These are phyloP conservation scores for Spongilla lacustris DNA, from an alignment of 37 sponge, comb jelly and placozoan species.

Conservation along the genomic window DNA sequence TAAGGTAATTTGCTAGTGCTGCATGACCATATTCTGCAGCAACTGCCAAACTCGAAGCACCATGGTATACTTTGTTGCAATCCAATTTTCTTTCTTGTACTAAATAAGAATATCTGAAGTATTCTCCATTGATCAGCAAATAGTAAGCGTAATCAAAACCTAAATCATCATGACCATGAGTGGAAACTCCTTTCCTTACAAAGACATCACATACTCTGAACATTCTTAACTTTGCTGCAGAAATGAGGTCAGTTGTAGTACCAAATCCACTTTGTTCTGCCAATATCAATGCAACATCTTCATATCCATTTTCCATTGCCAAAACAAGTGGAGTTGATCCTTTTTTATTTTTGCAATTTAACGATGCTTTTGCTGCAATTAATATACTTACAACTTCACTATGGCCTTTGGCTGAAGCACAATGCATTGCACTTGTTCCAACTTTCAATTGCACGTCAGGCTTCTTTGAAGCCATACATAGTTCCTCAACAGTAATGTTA, in stretches of 20 bases:
- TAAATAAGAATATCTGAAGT: not conserved
- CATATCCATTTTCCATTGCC: not conserved
- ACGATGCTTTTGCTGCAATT: not conserved
- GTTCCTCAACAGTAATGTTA: not conserved
- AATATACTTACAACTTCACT: not conserved
- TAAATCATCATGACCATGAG: not conserved
- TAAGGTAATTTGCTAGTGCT: not conserved
- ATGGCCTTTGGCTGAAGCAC: not conserved
- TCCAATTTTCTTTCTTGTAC: not conserved
- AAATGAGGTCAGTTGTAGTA: not conserved
- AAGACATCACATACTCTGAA: not conserved
- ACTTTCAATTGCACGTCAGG: not conserved
- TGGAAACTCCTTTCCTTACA: not conserved
- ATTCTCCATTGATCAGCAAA: not conserved
- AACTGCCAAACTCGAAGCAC: not conserved
- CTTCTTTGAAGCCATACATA: not conserved
- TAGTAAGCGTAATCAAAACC: not conserved
- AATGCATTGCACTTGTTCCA: not conserved
- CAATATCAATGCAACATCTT: not conserved
- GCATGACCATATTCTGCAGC: not conserved
- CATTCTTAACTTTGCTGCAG: not conserved
- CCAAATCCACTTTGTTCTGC: not conserved
- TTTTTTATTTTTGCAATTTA: not conserved
- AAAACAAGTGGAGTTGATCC: not conserved
- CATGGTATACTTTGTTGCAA: not conserved